These are phyloP conservation scores for Callithrix jacchus DNA, from an alignment of 2,113 vertebrate genomes.

Conservation along the genomic window DNA sequence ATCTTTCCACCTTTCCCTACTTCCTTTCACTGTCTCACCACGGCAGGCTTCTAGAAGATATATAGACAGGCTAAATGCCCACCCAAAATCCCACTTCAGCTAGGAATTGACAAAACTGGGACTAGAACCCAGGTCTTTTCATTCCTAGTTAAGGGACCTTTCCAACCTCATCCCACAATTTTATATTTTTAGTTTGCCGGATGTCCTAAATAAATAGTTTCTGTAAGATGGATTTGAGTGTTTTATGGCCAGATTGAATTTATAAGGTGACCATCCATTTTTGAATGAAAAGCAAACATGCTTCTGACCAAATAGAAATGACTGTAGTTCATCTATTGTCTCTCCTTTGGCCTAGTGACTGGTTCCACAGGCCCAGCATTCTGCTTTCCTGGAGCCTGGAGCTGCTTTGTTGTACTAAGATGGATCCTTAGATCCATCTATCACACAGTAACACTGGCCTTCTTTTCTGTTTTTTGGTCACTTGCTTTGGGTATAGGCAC, in stretches of 20 bases:
- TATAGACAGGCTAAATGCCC: not conserved
- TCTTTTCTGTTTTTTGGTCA: not conserved
- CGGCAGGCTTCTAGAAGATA: conserved; percentile 28
- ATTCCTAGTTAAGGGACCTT: not conserved
- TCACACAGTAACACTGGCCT: not conserved
- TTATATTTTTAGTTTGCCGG: conserved; percentile 23
- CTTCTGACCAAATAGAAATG: not conserved
- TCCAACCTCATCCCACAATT: not conserved
- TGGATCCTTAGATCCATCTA: not conserved
- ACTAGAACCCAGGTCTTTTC: not conserved
- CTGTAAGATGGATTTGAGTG: not conserved
- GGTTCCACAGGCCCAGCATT: not conserved
- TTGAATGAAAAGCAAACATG: not conserved
- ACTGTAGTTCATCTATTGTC: not conserved
- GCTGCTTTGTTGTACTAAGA: not conserved
- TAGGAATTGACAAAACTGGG: not conserved
- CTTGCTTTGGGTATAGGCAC: not conserved
- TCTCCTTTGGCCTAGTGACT: not conserved
- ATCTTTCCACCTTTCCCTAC: conserved; percentile 6
- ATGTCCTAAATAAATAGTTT: conserved; percentile 18
- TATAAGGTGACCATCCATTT: conserved; percentile 36
- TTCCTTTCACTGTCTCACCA: no score
- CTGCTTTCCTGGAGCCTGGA: not conserved
- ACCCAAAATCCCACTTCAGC: not conserved
- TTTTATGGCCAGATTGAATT: conserved; percentile 3